Conservation (phyloP, 2,797 vertebrate species). For the Anableps anableps region DNA sequence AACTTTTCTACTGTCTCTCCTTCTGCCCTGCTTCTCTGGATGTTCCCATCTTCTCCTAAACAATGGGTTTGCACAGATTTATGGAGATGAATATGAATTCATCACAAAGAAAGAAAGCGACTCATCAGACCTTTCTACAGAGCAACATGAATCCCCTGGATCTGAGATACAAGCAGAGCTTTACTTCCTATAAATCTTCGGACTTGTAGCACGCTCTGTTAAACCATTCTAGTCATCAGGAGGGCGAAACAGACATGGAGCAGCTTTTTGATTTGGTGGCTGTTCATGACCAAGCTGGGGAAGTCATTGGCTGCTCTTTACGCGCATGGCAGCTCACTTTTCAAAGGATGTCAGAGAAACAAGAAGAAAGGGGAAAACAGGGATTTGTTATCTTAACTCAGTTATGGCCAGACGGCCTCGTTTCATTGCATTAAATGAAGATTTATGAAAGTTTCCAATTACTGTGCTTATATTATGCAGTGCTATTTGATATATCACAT, state of each 20-base stretch:
- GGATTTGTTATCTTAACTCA: slow-evolving; percentile 77
- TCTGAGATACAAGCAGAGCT: slow-evolving; percentile 60
- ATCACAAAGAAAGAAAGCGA: slow-evolving; percentile 47
- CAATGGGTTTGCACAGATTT: slow-evolving; percentile 59
- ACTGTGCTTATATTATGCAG: slow-evolving; percentile 37
- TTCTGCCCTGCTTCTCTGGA: slow-evolving; percentile 26
- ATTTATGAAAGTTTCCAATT: slow-evolving; percentile 57
- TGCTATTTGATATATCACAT: slow-evolving; percentile 29
- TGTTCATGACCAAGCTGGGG: slow-evolving; percentile 55
- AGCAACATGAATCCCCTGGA: slow-evolving; percentile 47
- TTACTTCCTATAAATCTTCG: slow-evolving; percentile 53
- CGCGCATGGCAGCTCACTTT: slow-evolving; percentile 62
- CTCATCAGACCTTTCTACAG: slow-evolving; percentile 35
- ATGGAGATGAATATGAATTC: slow-evolving; percentile 65
- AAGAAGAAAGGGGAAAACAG: slow-evolving; percentile 51
- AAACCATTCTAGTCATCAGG: slow-evolving; percentile 39
- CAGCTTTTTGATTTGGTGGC: slow-evolving; percentile 58
- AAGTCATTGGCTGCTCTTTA: slow-evolving; percentile 57
- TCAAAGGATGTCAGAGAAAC: slow-evolving; percentile 41
- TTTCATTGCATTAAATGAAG: slow-evolving; percentile 54
- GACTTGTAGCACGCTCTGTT: slow-evolving; percentile 48
- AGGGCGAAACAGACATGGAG: too few species aligned
- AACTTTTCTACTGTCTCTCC: too few species aligned
- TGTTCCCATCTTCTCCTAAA: slow-evolving; percentile 27
- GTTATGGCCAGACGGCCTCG: slow-evolving; percentile 43